Evolutionary conservation across 2,113 vertebrate species (phyloP), one percentile per base, ranked within the genome.

Genomic region (Calyptomena viridis): DNA sequence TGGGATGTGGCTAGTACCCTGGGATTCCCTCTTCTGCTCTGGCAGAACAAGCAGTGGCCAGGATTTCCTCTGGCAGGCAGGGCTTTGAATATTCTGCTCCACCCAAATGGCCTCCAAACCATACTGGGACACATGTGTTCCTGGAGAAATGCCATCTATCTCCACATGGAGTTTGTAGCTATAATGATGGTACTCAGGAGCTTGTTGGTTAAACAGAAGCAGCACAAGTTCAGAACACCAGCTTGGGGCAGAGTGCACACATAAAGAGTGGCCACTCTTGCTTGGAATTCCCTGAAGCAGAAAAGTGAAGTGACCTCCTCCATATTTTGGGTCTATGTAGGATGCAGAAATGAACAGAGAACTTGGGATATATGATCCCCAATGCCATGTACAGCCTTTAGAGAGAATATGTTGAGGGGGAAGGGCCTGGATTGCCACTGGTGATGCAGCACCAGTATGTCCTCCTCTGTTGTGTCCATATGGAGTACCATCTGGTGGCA

Each of bases 401-500:
- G 89, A 49, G 46, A 64, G 79, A 93, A 91, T 39, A 14, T 14
- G 35, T 14, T 14, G 73, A 59, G 77, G 56, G 84, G 74, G 93
- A 94, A 93, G 80, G 94, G 69, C 87, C 78, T 93, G 68, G 19
- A 63, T 33, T 97, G 82, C 83, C 95, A 85, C 94, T 90, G 96
- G 97, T 96, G 93, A 94, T 94, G 86, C 93, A 97, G 87, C 93
- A 97, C 83, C 84, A 96, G 94, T 37, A 28, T 91, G 94, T 92
- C 97, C 93, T 95, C 77, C 92, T 97, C 35, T 67, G 96, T 92
- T 78, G 89, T 93, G 96, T 40, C 96, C 96, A 97, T 96, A 97
- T 97, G 96, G 96, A 93, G 84, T 60, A 91, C 96, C 96, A 96
- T 97, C 96, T 97, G 87, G 33, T 93, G 80, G 79, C 47, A 96